Evolutionary conservation across 2,113 vertebrate species (phyloP).

Genomic region (Brachyhypopomus occidentalis): DNA sequence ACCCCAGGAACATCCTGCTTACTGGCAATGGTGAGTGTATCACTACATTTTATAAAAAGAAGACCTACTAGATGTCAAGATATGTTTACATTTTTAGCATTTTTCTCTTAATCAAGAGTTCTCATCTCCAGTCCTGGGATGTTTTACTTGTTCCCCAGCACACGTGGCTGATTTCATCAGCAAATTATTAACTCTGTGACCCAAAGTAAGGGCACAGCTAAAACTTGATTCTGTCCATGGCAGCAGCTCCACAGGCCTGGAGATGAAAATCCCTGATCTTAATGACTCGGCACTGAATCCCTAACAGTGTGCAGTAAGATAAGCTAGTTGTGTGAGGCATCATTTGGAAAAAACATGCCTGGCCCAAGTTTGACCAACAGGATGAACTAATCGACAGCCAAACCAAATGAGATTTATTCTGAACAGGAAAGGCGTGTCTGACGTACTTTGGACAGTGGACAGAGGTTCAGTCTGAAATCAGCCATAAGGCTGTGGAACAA

Average conservation of each 20-base stretch:
- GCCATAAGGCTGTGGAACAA: conserved; percentile 79
- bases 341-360: background rate
- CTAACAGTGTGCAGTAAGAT: background rate
- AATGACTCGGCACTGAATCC: background rate
- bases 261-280: too few species aligned
- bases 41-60: background rate
- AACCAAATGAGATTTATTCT: conserved; percentile 35
- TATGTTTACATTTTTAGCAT: background rate
- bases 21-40: conserved; percentile 79
- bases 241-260: too few species aligned
- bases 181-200: too few species aligned
- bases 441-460: conserved; percentile 98
- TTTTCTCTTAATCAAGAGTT: too few species aligned
- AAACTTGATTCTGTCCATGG: too few species aligned
- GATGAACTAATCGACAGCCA: conserved; percentile 12
- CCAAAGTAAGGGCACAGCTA: too few species aligned
- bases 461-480: conserved; percentile 86
- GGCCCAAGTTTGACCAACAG: background rate
- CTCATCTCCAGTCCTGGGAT: too few species aligned
- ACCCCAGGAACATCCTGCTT: conserved; percentile 93
- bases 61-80: background rate
- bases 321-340: too few species aligned
- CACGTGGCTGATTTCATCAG: too few species aligned
- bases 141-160: too few species aligned
- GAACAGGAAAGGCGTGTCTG: conserved; percentile 86